Base-by-base conservation (phyloP, 2,797 vertebrate species). In the Selene dorsalis region DNA sequence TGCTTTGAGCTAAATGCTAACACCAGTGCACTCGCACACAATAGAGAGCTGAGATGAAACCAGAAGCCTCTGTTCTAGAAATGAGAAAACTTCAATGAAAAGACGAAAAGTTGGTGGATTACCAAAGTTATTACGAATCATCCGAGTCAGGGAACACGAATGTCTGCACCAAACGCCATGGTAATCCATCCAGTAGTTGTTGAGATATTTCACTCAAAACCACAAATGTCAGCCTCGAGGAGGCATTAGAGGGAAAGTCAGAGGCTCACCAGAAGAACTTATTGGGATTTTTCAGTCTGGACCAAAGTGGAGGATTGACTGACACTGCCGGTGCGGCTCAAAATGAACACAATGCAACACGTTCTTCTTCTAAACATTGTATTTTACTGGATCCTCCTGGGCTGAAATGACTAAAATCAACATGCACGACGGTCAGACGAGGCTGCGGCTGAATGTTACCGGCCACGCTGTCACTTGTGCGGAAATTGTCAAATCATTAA, bases 401-500 rank as follows among this genome's bases (percentile, higher is more conserved):
- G 35, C 55, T 57, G 24, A 35, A 66, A 50, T 39, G 13, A 47
- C 48, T 47, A 14, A 24, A 65, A 59, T 18, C 45, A 58, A 32
- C 47, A 45, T 17, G 0, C 22, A 67, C 50, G 39, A 13, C 60
- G 52, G 71, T 35, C 67, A 69, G 69, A 75, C 65, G 80, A 32
- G 52, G 67, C 59, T 59, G 47, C n/a, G 22, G 32, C 60, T 58
- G 39, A 59, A 45, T 73, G 63, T 70, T 41, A n/a, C 6, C 57
- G 28, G 53, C 38, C 52, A 47, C 11, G 35, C 63, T 69, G 65
- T 77, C 59, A 77, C 39, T 32, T 24, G 6, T 43, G 32, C 39
- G 22, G 24, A 62, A 69, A 52, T 43, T 38, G 39, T 76, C 39
- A 52, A 57, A 70, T 84, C 32, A 65, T 47, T 73, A 75, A 56